These are phyloP conservation scores for Maconellicoccus hirsutus DNA, from an alignment of 1,140 invertebrate genomes.

Conservation along the genomic window DNA sequence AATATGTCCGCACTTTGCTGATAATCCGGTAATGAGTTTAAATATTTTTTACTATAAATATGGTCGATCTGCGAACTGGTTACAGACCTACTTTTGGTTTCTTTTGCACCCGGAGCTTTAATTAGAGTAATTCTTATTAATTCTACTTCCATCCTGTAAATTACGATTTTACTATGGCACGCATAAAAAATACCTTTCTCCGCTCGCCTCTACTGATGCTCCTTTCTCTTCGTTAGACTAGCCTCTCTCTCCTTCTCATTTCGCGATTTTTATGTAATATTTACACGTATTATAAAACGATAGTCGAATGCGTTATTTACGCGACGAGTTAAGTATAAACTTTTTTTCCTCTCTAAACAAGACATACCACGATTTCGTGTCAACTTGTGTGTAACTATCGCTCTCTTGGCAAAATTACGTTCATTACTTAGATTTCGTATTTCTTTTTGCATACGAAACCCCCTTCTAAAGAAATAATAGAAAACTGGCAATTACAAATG, in stretches of 20 bases:
- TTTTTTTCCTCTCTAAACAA: too few species aligned
- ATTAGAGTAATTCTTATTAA: not conserved
- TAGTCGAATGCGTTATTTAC: too few species aligned
- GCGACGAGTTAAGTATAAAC: too few species aligned
- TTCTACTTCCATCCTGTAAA: not conserved
- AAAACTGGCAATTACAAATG: too few species aligned
- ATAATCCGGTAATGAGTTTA: not conserved
- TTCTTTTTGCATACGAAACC: too few species aligned
- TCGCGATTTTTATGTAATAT: too few species aligned
- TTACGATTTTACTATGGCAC: not conserved
- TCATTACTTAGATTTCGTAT: too few species aligned
- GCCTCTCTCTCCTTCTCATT: not conserved
- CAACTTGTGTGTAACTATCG: too few species aligned
- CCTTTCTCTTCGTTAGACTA: not conserved
- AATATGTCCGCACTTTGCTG: not conserved
- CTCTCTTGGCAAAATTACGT: too few species aligned
- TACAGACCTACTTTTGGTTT: slow-evolving; percentile 2
- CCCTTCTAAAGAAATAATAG: too few species aligned
- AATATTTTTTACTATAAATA: slow-evolving; percentile 4
- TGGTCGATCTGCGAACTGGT: not conserved
- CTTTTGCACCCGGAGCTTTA: not conserved
- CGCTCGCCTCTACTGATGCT: not conserved
- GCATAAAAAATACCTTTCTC: not conserved
- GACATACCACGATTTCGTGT: too few species aligned
- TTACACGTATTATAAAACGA: too few species aligned